Conservation (phyloP, 1,140 invertebrate species). For the Hyphantria cunea region DNA sequence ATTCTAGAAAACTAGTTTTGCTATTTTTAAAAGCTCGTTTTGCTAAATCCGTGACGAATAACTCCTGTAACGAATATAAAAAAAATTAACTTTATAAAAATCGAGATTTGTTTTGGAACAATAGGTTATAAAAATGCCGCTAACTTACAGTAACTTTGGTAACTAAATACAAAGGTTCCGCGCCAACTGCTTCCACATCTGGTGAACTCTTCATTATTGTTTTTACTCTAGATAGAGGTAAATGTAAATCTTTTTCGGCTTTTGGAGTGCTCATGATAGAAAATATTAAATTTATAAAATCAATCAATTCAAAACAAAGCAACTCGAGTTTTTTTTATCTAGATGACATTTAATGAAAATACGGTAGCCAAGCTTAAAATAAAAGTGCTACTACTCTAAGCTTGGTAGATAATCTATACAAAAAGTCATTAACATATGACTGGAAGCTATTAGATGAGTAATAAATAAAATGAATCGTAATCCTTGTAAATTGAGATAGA, state of each 20-base stretch:
- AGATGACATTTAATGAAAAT: too few relatives aligned
- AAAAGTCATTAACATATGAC: too few relatives aligned
- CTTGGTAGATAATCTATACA: too few relatives aligned
- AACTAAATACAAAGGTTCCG: constrained; percentile 87
- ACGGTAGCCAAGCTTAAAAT: too few relatives aligned
- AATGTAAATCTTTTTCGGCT: constrained; percentile 71
- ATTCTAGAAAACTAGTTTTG: constrained; percentile 81
- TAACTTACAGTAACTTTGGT: constrained; percentile 88
- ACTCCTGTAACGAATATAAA: constrained; percentile 52
- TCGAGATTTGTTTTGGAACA: neutral
- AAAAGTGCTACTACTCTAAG: too few relatives aligned
- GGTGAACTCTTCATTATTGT: constrained; percentile 94
- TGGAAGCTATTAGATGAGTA: too few relatives aligned
- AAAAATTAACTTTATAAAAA: neutral
- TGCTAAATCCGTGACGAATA: constrained; percentile 86
- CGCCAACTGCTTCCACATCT: constrained; percentile 89
- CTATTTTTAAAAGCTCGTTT: constrained; percentile 82
- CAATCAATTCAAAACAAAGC: too few relatives aligned
- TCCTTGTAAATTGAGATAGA: too few relatives aligned
- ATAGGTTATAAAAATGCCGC: too few relatives aligned
- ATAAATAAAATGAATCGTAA: too few relatives aligned
- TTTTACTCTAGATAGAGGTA: constrained; percentile 89
- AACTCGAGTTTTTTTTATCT: too few relatives aligned
- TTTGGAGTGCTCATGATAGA: constrained; percentile 59
- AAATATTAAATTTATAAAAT: constrained; percentile 10